phyloP scores from a whole-genome alignment of 2,888 invertebrate genomes.

The Dicyrtoma fusca region DNA sequence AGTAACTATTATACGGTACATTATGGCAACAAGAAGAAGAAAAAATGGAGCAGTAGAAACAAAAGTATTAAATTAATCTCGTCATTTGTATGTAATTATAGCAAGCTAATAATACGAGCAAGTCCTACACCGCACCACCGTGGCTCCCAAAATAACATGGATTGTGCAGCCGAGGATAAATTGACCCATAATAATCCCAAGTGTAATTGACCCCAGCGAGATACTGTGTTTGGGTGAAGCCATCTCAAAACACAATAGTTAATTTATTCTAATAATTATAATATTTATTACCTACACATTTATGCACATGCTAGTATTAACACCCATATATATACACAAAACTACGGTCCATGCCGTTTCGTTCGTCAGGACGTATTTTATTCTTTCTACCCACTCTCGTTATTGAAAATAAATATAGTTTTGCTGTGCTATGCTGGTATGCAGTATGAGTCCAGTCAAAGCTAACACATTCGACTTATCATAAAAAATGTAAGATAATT shows the following conservation, averaged over 20 bases:
- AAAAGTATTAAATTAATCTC: too few relatives aligned
- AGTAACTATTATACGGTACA: too few relatives aligned
- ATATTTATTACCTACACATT: too few relatives aligned
- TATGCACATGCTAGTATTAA: too few relatives aligned
- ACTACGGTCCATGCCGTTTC: not conserved
- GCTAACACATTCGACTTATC: too few relatives aligned
- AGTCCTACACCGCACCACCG: too few relatives aligned
- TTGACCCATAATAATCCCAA: slow-evolving; percentile 9
- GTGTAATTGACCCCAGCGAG: slow-evolving; percentile 18
- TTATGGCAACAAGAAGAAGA: not conserved
- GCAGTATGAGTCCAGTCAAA: not conserved
- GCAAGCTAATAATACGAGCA: too few relatives aligned
- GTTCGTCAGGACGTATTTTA: not conserved
- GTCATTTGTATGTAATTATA: too few relatives aligned
- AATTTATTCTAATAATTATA: slow-evolving; percentile 3
- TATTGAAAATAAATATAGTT: too few relatives aligned
- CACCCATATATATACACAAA: too few relatives aligned
- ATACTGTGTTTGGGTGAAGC: not conserved
- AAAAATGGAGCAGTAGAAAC: not conserved
- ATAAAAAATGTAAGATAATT: too few relatives aligned
- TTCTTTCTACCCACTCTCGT: not conserved
- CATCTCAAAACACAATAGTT: not conserved
- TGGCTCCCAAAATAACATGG: not conserved
- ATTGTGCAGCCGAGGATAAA: slow-evolving; percentile 12
- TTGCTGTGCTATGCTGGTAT: too few relatives aligned